Conservation (phyloP, 2,113 vertebrate species). For the Neofelis nebulosa region DNA sequence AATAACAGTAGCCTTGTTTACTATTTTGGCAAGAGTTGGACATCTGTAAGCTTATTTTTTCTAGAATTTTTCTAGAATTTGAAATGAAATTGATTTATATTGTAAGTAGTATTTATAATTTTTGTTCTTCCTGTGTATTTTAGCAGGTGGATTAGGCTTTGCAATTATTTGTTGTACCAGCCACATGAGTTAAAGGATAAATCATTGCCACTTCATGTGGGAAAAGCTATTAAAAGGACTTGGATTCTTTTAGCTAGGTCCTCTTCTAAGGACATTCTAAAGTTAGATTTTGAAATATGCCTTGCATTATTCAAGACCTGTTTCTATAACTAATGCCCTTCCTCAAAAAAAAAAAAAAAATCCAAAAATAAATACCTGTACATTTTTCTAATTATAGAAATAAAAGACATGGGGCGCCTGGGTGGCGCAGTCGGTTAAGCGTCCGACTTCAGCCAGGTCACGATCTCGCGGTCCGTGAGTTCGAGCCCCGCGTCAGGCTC, state of each 20-base stretch:
- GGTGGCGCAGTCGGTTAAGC: too few relatives aligned
- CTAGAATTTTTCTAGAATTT: neutral
- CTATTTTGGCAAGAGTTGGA: neutral
- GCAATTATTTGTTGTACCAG: neutral
- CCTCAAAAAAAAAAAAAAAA: neutral
- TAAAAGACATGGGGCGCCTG: neutral
- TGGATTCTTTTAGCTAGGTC: neutral
- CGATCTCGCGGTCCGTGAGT: too few relatives aligned
- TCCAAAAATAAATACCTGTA: neutral
- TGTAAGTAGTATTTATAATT: neutral
- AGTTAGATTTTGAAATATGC: conserved; percentile 12
- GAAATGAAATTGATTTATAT: conserved; percentile 9
- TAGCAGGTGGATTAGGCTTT: neutral
- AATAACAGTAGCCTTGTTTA: neutral
- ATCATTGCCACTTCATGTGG: neutral
- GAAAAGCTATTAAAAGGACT: neutral
- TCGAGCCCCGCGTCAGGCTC: too few relatives aligned
- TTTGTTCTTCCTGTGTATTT: conserved; percentile 32
- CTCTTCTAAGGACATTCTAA: neutral
- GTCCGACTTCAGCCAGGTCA: too few relatives aligned
- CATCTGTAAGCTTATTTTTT: neutral
- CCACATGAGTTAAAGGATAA: neutral
- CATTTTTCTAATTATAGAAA: conserved; percentile 9
- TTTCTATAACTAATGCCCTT: neutral
- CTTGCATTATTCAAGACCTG: neutral